Evolutionary conservation across 2,113 vertebrate genomes (phyloP).

Genomic region (Xenopus borealis): DNA sequence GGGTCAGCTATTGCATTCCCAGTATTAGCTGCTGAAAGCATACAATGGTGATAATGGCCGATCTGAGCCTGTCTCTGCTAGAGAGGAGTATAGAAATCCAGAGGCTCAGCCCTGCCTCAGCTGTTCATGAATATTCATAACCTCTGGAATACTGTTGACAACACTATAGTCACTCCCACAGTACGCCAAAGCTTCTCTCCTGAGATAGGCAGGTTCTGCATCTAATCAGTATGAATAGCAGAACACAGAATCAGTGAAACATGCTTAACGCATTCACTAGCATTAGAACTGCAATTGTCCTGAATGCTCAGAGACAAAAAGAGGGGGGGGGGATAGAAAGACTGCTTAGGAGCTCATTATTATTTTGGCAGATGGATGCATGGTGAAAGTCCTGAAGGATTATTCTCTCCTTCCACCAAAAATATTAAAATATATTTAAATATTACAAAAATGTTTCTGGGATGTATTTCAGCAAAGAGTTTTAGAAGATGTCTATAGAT

Average conservation of each 20-base stretch:
- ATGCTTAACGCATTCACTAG: slow-evolving; percentile 27
- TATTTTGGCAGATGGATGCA: background rate
- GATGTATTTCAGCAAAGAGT: too few relatives aligned
- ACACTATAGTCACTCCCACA: slow-evolving; percentile 34
- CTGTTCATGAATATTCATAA: slow-evolving; percentile 42
- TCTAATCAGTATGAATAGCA: slow-evolving; percentile 17
- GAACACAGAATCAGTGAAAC: slow-evolving; percentile 26
- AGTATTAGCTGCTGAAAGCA: background rate
- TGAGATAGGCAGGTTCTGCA: background rate
- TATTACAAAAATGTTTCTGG: too few relatives aligned
- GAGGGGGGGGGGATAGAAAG: background rate
- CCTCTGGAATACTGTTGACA: slow-evolving; percentile 33
- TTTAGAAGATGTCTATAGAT: too few relatives aligned
- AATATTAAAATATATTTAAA: too few relatives aligned
- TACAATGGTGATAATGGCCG: slow-evolving; percentile 28
- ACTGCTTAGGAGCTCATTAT: background rate
- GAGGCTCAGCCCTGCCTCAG: slow-evolving; percentile 36
- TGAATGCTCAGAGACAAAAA: background rate
- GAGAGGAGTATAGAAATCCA: slow-evolving; percentile 17
- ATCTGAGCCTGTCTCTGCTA: background rate
- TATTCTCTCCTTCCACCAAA: too few relatives aligned
- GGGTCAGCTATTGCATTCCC: background rate
- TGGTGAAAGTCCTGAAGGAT: too few relatives aligned
- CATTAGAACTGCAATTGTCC: slow-evolving; percentile 31
- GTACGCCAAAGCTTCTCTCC: background rate